Evolutionary conservation across 2,797 vertebrate species (phyloP).

Genomic region (Benthosema pterotum): DNA sequence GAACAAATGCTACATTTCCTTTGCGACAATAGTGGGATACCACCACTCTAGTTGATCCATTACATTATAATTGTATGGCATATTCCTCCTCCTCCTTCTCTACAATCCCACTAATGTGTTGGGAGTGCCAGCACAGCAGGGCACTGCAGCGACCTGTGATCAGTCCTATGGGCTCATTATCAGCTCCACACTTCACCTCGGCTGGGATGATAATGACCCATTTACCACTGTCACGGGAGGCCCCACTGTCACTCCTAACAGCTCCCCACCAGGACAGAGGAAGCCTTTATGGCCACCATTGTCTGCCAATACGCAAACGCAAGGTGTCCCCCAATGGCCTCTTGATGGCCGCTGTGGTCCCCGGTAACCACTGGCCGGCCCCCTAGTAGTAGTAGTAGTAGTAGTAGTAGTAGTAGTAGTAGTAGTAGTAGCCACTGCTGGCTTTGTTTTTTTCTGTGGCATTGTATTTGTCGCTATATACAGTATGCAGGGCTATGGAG

Average conservation of each 20-base stretch:
- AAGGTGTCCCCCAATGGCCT: constrained; percentile 69
- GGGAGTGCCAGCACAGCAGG: constrained; percentile 36
- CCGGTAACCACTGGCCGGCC: constrained; percentile 16
- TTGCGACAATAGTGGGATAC: no score
- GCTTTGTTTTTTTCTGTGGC: constrained; percentile 52
- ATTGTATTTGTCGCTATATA: constrained; percentile 58
- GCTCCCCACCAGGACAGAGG: constrained; percentile 72
- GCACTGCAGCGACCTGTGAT: constrained; percentile 44
- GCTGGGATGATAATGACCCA: constrained; percentile 79
- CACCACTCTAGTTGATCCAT: no score
- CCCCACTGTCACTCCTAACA: constrained; percentile 66
- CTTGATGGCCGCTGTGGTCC: constrained; percentile 42
- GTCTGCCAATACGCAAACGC: constrained; percentile 81
- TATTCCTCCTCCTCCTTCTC: no score
- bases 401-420: no score
- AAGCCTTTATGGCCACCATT: constrained; percentile 75
- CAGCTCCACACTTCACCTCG: constrained; percentile 68
- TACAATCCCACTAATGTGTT: constrained; percentile 1
- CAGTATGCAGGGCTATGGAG: constrained; percentile 56
- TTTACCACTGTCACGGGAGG: constrained; percentile 73
- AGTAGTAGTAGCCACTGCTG: constrained; percentile 30
- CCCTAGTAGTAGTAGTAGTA: no score
- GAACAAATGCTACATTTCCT: no score
- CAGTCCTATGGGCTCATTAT: constrained; percentile 66
- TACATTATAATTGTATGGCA: not conserved